A percentile compares a stretch with the other conserved stretches of the same genome.
Conservation (phyloP, 2,888 invertebrate species). For the Catocala nupta region DNA sequence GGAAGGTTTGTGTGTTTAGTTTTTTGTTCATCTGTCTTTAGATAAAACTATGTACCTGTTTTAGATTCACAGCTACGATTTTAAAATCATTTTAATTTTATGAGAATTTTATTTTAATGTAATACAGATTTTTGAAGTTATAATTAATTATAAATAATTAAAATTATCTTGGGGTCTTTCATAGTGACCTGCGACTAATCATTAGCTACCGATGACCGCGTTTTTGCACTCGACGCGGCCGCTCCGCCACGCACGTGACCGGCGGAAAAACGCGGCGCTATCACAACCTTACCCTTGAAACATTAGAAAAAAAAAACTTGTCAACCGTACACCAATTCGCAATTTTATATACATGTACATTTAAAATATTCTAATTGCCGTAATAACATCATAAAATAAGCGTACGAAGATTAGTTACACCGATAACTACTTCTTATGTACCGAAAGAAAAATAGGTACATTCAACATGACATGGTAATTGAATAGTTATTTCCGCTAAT, state of each 20-base stretch:
- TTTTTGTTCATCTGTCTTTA: no score
- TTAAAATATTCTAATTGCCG: slow-evolving; percentile 41
- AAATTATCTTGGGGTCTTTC: neutral
- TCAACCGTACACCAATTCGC: slow-evolving; percentile 25
- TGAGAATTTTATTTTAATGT: no score
- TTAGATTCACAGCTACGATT: no score
- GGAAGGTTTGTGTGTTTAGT: no score
- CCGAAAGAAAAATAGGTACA: slow-evolving; percentile 60
- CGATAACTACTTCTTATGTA: slow-evolving; percentile 47
- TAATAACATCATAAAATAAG: slow-evolving; percentile 38
- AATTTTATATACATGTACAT: slow-evolving; percentile 21
- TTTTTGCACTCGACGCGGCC: slow-evolving; percentile 42
- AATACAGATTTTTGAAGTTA: no score
- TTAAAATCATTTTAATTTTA: no score
- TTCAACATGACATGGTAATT: slow-evolving; percentile 68
- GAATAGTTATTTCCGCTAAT: slow-evolving; percentile 76
- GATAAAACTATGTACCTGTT: no score
- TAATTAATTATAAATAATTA: neutral
- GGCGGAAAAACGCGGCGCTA: slow-evolving; percentile 57
- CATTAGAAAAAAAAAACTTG: slow-evolving; percentile 50
- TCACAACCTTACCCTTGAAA: slow-evolving; percentile 61
- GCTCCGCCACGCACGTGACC: slow-evolving; percentile 66
- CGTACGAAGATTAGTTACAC: slow-evolving; percentile 56
- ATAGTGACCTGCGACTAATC: slow-evolving; percentile 3
- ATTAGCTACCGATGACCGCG: slow-evolving; percentile 12